These are phyloP conservation scores for Steatocranus sp. DNA, from an alignment of 2,797 vertebrate genomes.

Conservation along the genomic window DNA sequence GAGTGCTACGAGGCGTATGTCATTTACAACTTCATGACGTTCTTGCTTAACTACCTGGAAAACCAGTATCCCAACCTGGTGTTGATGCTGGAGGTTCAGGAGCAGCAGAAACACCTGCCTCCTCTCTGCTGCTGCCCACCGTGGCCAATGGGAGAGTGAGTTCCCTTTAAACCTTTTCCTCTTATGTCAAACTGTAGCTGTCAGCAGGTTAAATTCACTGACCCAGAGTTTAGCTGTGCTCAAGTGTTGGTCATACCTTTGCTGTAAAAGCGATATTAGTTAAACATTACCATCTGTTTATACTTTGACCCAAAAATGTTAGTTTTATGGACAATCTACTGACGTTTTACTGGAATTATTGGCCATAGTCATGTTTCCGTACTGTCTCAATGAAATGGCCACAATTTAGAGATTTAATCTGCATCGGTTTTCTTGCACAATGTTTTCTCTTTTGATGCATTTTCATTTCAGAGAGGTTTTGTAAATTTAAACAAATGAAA, in stretches of 20 bases:
- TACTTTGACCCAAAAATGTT: background rate
- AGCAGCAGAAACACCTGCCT: constrained; percentile 93
- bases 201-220: background rate
- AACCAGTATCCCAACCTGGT: constrained; percentile 93
- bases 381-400: background rate
- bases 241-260: background rate
- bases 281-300: background rate
- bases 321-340: background rate
- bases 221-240: background rate
- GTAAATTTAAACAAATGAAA: background rate
- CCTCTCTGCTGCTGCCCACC: constrained; percentile 94
- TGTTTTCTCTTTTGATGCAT: background rate
- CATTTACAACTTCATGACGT: constrained; percentile 99
- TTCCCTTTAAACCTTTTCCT: constrained; percentile 16
- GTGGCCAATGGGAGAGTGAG: constrained; percentile 99
- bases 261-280: background rate
- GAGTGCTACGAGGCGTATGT: constrained; percentile 99
- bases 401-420: background rate
- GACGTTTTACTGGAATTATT: background rate
- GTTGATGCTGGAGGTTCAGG: constrained; percentile 93
- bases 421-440: background rate
- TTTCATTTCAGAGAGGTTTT: background rate
- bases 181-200: background rate
- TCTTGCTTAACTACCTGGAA: constrained; percentile 93
- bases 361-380: background rate